Evolutionary conservation across 2,113 vertebrate species (phyloP), one percentile per base, ranked within the genome.

Genomic region (Actenoides lindsayi): DNA sequence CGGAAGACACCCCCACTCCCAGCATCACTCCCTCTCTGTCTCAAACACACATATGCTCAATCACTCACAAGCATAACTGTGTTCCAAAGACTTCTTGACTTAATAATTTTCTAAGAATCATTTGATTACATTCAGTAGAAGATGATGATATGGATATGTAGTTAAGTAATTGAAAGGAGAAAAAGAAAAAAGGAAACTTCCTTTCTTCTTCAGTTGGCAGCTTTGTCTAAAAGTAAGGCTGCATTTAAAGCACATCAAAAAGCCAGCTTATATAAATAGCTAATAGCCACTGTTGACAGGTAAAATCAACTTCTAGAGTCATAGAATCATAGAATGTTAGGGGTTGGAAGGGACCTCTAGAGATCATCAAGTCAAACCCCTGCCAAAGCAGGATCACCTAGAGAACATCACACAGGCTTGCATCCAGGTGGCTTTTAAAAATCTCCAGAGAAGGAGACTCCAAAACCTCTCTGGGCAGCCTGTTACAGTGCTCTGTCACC

Each of bases 21-120:
- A 75, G 59, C 50, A 92, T 56, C 51, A 19, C 11, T 80, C 39
- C 24, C 39, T 78, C 44, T 69, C 76, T 84, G 25, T 64, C 51
- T 81, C 37, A 28, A 21, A 23, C 4, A 68, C 19, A 33, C 33
- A 73, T 25, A 27, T 7, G 7, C 62, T 77, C 53, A 37, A 77
- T 90, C 86, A 92, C n/a, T 91, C 94, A 96, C 37, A 85, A 65
- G 68, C 35, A 33, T 60, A 97, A 74, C 79, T 59, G 31, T 83
- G 86, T 97, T 95, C 87, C 69, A 94, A 91, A 96, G 59, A 92
- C 31, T 88, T 86, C 62, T 15, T 42, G 7, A 82, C 67, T 86
- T 93, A 77, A 81, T 89, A 95, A 94, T 95, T 94, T 80, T 93
- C 93, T 82, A 91, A 95, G 75, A 97, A 95, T 84, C 54, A 90